Percentiles rank a stretch among this genome's conserved stretches.
Evolutionary conservation across 2,888 invertebrate genomes (phyloP).

Genomic region (Amphiduros pacificus): DNA sequence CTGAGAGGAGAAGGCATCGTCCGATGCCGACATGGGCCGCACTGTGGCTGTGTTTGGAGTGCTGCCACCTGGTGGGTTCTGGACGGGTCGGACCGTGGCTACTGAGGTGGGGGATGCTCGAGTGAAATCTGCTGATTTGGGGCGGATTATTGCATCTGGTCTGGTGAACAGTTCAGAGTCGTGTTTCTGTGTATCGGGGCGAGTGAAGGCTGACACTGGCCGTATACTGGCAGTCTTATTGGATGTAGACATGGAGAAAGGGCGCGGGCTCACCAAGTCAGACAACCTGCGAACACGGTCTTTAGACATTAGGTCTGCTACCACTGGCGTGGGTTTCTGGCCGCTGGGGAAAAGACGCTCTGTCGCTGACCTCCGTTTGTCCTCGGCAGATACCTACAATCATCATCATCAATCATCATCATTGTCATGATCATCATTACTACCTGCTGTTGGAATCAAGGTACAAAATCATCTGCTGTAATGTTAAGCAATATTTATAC

Average conservation of each 20-base stretch:
- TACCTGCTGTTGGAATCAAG: too few relatives aligned
- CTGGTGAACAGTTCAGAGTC: not conserved
- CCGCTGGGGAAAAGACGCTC: conserved; percentile 18
- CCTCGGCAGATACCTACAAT: not conserved
- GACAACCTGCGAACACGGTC: conserved; percentile 19
- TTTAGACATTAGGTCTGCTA: too few relatives aligned
- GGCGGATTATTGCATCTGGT: too few relatives aligned
- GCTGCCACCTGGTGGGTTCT: too few relatives aligned
- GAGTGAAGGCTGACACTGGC: conserved; percentile 8
- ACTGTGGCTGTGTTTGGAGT: conserved; percentile 18
- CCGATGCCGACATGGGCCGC: conserved; percentile 10
- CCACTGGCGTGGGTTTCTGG: not conserved
- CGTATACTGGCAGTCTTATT: not conserved
- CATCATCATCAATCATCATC: too few relatives aligned
- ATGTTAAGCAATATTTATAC: too few relatives aligned
- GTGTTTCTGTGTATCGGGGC: not conserved
- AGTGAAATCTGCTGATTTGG: too few relatives aligned
- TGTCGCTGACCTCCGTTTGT: conserved; percentile 14
- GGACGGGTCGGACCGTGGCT: conserved; percentile 14
- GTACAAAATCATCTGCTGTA: too few relatives aligned
- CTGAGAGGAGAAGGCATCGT: too few relatives aligned
- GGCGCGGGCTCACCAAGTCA: conserved; percentile 21
- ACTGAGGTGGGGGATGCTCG: not conserved
- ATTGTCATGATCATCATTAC: too few relatives aligned
- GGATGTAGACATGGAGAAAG: conserved; percentile 2